These are phyloP conservation scores for Drosophila borealis DNA, from an alignment of 2,888 invertebrate genomes.

Conservation along the genomic window DNA sequence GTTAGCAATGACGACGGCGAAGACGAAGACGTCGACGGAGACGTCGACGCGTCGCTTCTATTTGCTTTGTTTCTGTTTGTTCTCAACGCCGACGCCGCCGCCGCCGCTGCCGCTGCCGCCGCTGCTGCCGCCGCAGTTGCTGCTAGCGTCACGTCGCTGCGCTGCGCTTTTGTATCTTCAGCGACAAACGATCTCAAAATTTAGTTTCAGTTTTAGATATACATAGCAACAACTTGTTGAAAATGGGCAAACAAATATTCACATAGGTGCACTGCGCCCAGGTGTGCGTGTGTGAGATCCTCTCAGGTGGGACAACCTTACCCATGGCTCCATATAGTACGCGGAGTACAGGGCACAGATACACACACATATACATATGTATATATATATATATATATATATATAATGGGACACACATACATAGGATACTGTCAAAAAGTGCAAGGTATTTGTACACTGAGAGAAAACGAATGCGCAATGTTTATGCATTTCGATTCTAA, in stretches of 20 bases:
- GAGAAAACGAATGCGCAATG: neutral
- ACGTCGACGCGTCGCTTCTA: conserved; percentile 52
- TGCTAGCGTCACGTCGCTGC: conserved; percentile 14
- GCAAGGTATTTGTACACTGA: conserved; percentile 23
- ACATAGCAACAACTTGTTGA: conserved; percentile 65
- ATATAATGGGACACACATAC: neutral
- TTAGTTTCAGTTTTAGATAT: conserved; percentile 60
- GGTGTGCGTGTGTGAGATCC: conserved; percentile 1
- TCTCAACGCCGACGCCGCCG: conserved; percentile 54
- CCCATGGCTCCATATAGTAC: conserved; percentile 23
- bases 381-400: neutral
- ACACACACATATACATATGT: neutral
- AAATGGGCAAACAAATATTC: conserved; percentile 64
- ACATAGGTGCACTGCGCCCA: conserved; percentile 19
- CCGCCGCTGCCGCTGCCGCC: neutral
- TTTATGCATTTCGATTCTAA: neutral
- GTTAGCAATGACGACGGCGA: conserved; percentile 28
- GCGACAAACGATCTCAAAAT: conserved; percentile 51
- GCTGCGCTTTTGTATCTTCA: conserved; percentile 44
- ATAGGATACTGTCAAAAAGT: conserved; percentile 13
- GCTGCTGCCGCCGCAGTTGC: conserved; percentile 8
- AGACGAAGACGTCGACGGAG: conserved; percentile 23
- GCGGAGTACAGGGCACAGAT: conserved; percentile 18
- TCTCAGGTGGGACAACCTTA: conserved; percentile 24
- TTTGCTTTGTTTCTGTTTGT: conserved; percentile 78